These are phyloP conservation scores for rat (Rattus norvegicus) DNA, from an alignment of 2,113 vertebrate genomes.

Conservation along the genomic window GRCr8 NC_086020.1:212191501-212192000, in stretches of 20 bases:
- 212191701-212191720: background rate
- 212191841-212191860: background rate
- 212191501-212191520: background rate
- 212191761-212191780: background rate
- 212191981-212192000: background rate
- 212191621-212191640: background rate
- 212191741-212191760: background rate
- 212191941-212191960: background rate
- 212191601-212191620: background rate
- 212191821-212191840: background rate
- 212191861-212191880: background rate
- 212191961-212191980: background rate
- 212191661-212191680: background rate
- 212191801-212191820: background rate
- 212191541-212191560: background rate
- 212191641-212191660: background rate
- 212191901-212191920: background rate
- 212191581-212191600: background rate
- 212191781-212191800: too few species aligned
- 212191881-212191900: background rate
- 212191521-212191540: background rate
- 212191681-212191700: background rate
- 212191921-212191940: background rate
- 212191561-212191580: background rate
- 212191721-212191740: background rate